A percentile compares a stretch with the other conserved stretches of the same genome.
phyloP scores from a whole-genome alignment of 2,888 invertebrate genomes.

The Chorisops tibialis region DNA sequence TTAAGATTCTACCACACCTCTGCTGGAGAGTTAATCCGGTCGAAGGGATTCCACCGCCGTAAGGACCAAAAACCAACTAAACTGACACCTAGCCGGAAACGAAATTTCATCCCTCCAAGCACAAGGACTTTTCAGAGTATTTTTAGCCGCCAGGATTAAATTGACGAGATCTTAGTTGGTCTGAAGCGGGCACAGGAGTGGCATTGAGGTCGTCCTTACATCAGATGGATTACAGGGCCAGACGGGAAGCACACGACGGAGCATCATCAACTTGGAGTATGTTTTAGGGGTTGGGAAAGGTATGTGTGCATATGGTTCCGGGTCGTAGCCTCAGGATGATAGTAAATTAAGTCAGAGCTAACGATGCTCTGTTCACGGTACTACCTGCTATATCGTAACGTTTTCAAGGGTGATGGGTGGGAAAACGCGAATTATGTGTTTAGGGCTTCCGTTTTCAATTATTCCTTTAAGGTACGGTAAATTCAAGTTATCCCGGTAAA shows the following conservation, averaged over 20 bases:
- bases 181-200: not conserved
- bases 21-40: no score
- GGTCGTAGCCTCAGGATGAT: not conserved
- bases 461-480: no score
- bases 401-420: not conserved
- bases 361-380: not conserved
- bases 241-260: not conserved
- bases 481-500: no score
- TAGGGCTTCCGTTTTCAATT: not conserved
- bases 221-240: not conserved
- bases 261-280: not conserved
- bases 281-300: no score
- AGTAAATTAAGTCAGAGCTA: not conserved
- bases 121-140: not conserved
- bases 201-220: not conserved
- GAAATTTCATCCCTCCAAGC: not conserved
- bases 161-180: not conserved
- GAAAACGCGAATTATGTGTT: conserved; percentile 3
- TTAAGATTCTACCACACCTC: no score
- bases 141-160: not conserved
- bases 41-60: no score
- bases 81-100: no score
- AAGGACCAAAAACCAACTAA: no score
- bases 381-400: not conserved
- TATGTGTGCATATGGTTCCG: not conserved